Evolutionary conservation across 2,113 vertebrate species (phyloP).

Genomic region (Trichechus manatus): DNA sequence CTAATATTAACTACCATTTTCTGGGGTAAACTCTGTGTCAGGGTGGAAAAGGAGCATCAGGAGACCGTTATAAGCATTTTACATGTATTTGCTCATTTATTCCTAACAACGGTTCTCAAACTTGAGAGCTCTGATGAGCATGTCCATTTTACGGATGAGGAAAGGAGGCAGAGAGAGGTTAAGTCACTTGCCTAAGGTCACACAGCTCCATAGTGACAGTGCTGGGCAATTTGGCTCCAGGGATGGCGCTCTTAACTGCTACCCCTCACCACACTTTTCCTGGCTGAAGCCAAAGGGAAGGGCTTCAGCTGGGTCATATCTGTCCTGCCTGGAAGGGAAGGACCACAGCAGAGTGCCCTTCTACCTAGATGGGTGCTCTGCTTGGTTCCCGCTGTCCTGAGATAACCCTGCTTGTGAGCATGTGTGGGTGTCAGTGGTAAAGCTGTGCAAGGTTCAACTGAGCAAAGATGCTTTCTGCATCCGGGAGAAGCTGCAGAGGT

Average conservation of each 20-base stretch:
- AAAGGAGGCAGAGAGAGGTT: not conserved
- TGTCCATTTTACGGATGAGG: not conserved
- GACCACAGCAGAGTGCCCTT: not conserved
- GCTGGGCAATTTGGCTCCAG: not conserved
- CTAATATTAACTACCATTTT: not conserved
- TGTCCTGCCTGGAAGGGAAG: not conserved
- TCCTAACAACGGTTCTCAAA: not conserved
- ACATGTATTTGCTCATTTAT: not conserved
- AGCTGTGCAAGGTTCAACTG: not conserved
- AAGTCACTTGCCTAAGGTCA: not conserved
- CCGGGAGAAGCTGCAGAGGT: not conserved
- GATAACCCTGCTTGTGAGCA: constrained; percentile 43
- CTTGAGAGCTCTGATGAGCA: not conserved
- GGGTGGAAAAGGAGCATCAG: not conserved
- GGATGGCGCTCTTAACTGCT: not conserved
- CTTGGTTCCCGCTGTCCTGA: not conserved
- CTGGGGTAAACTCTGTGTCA: not conserved
- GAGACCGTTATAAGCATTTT: not conserved
- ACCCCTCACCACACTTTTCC: not conserved
- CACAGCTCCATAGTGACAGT: not conserved
- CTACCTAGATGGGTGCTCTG: not conserved
- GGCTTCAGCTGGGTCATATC: not conserved
- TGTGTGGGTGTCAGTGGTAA: constrained; percentile 2
- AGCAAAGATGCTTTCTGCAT: not conserved
- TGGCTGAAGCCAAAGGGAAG: not conserved